A percentile compares a stretch with the other conserved stretches of the same genome.
Conservation (phyloP, 1,140 invertebrate genomes). For the Anthonomus grandis region DNA sequence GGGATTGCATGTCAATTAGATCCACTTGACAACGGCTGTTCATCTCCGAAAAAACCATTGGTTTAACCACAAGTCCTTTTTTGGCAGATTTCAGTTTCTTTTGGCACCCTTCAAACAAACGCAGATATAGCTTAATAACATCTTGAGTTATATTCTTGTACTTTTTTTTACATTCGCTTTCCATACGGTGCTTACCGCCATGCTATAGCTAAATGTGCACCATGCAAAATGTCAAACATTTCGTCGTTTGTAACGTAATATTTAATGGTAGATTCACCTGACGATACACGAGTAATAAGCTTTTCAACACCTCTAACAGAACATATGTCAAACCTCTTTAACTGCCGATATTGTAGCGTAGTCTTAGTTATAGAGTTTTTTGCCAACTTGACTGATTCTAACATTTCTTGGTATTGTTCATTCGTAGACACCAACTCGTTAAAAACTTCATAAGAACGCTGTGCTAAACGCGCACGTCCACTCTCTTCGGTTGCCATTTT, state of each 20-base stretch:
- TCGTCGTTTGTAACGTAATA: constrained; percentile 25
- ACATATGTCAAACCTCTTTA: constrained; percentile 12
- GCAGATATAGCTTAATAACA: constrained; percentile 23
- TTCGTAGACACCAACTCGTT: constrained; percentile 16
- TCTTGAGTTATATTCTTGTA: constrained; percentile 12
- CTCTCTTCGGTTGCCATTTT: constrained; percentile 11
- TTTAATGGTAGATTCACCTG: constrained; percentile 11
- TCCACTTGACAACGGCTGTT: constrained; percentile 51
- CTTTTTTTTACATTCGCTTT: constrained; percentile 28
- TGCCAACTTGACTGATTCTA: constrained; percentile 16
- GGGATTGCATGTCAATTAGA: constrained; percentile 50
- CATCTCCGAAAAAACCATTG: constrained; percentile 41
- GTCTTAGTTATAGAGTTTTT: constrained; percentile 10
- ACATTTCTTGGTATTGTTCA: constrained; percentile 13
- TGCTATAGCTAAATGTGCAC: constrained; percentile 32
- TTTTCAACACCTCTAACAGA: constrained; percentile 9
- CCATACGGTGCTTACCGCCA: constrained; percentile 32
- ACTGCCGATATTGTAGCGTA: constrained; percentile 6
- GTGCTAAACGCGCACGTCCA: constrained; percentile 2
- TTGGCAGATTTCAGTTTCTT: constrained; percentile 28
- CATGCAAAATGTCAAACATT: constrained; percentile 27
- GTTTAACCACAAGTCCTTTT: constrained; percentile 44
- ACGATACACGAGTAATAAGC: constrained; percentile 6
- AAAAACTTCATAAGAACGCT: constrained; percentile 13
- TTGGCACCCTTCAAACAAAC: constrained; percentile 26